phyloP scores from a whole-genome alignment of 2,797 vertebrate genomes.

The Cephalopachus bancanus region DNA sequence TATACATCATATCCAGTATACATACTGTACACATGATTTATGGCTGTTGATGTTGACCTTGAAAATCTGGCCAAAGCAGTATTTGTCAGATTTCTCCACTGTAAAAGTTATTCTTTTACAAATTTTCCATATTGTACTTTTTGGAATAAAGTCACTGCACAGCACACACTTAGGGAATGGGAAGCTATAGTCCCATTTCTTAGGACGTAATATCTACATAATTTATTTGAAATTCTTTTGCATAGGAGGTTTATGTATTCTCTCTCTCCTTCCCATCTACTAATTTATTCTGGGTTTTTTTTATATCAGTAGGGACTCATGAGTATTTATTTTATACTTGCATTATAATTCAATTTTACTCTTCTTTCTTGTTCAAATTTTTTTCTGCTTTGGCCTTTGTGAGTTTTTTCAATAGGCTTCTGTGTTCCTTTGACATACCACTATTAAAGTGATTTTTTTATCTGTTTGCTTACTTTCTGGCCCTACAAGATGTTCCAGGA shows the following conservation, averaged over 20 bases:
- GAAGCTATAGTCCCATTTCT: neutral
- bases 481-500: neutral
- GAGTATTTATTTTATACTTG: neutral
- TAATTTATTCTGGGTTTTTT: neutral
- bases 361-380: neutral
- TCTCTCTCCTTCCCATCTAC: neutral
- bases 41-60: neutral
- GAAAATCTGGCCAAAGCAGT: neutral
- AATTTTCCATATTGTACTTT: neutral
- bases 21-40: neutral
- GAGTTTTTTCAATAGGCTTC: neutral
- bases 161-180: neutral
- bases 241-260: neutral
- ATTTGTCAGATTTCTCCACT: neutral
- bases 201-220: neutral
- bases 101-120: neutral
- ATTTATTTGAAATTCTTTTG: conserved; percentile 19
- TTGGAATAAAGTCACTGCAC: neutral
- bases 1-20: neutral
- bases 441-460: neutral
- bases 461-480: neutral
- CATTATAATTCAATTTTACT: neutral
- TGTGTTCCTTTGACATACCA: neutral
- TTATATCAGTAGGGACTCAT: neutral
- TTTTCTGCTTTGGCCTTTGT: neutral